phyloP scores from a whole-genome alignment of 2,888 invertebrate genomes.

The Metallyticus violacea region DNA sequence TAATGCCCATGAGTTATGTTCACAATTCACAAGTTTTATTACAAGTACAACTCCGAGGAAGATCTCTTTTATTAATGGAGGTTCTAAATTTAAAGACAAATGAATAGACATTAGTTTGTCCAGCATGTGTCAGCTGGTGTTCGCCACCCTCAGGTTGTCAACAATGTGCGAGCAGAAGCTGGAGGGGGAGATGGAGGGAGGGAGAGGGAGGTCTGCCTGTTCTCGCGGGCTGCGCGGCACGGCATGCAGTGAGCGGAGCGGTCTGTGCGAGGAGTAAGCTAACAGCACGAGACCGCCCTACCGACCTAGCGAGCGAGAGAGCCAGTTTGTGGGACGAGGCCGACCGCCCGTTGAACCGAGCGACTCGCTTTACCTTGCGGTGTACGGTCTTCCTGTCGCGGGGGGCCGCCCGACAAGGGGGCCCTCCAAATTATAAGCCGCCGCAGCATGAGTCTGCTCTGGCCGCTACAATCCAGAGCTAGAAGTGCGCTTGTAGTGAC shows the following conservation, averaged over 20 bases:
- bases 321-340: not conserved
- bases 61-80: too few species aligned
- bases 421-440: not conserved
- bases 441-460: constrained; percentile 1
- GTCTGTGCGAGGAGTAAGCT: not conserved
- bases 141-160: not conserved
- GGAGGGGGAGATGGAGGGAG: not conserved
- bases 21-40: too few species aligned
- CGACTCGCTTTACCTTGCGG: too few species aligned
- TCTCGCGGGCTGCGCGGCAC: not conserved
- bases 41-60: too few species aligned
- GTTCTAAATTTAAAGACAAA: not conserved
- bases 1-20: too few species aligned
- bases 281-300: not conserved
- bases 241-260: not conserved
- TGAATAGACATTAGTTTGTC: too few species aligned
- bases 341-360: not conserved
- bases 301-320: not conserved
- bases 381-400: not conserved
- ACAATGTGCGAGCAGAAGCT: not conserved
- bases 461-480: not conserved
- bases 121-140: not conserved
- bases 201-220: not conserved
- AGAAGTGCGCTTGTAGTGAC: not conserved
- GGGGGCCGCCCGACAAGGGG: not conserved